A percentile compares a stretch with the other conserved stretches of the same genome.
Conservation (phyloP, 2,113 vertebrate genomes). For the Vulpes ferrilata region DNA sequence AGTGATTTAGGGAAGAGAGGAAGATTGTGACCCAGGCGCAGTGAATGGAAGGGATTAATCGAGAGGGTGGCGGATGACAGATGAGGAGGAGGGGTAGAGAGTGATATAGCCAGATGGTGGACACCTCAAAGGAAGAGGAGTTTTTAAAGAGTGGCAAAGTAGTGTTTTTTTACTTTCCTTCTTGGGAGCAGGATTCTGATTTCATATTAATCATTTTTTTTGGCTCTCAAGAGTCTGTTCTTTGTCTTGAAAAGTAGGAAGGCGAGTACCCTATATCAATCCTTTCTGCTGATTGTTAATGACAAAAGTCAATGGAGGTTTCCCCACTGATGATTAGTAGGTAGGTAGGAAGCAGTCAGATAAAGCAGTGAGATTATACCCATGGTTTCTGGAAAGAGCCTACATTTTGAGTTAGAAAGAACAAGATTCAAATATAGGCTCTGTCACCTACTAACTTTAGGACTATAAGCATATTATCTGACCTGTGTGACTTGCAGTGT, state of each 20-base stretch:
- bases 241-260: conserved; percentile 51
- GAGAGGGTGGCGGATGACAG: conserved; percentile 44
- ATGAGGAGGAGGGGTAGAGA: conserved; percentile 18
- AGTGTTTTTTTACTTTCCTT: conserved; percentile 54
- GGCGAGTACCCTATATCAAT: not conserved
- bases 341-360: conserved; percentile 16
- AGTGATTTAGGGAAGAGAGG: conserved; percentile 55
- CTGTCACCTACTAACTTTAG: not conserved
- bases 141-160: conserved; percentile 49
- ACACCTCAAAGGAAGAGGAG: conserved; percentile 53
- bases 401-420: conserved; percentile 29
- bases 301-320: not conserved
- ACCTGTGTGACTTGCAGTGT: conserved; percentile 14
- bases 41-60: conserved; percentile 41
- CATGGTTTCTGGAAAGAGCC: not conserved
- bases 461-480: conserved; percentile 33
- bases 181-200: conserved; percentile 19
- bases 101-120: conserved; percentile 56
- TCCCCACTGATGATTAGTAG: not conserved
- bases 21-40: conserved; percentile 66
- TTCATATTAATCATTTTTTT: conserved; percentile 45
- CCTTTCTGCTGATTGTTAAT: conserved; percentile 52
- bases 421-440: not conserved
- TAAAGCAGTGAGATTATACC: not conserved
- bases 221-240: conserved; percentile 5